A percentile compares a stretch with the other conserved stretches of the same genome.
Conservation (phyloP, 1,140 invertebrate genomes). For the Drosophila varians region DNA sequence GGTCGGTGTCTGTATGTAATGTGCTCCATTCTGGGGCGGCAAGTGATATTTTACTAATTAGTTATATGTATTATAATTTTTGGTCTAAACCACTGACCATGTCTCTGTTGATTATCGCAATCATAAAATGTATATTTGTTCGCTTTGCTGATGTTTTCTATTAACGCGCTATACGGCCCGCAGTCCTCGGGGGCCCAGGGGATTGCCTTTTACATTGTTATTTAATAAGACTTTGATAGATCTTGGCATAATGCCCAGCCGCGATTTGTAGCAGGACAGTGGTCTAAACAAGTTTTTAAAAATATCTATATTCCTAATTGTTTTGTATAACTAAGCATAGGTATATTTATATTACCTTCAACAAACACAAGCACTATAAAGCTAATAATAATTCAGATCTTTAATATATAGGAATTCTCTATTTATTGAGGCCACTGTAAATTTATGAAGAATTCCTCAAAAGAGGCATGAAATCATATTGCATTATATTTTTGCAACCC, state of each 20-base stretch:
- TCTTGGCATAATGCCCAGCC: conserved; percentile 63
- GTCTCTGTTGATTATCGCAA: conserved; percentile 68
- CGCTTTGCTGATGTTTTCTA: conserved; percentile 49
- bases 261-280: conserved; percentile 19
- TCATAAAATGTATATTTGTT: conserved; percentile 71
- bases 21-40: conserved; percentile 9
- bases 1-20: conserved; percentile 41
- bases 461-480: conserved; percentile 42
- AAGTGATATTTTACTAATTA: conserved; percentile 68
- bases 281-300: neutral
- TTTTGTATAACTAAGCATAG: too few relatives aligned
- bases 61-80: conserved; percentile 56
- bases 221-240: conserved; percentile 63
- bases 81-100: conserved; percentile 43
- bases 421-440: conserved; percentile 31
- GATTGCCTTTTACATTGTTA: conserved; percentile 25
- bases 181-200: neutral
- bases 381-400: too few relatives aligned
- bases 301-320: too few relatives aligned
- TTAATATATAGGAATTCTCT: too few relatives aligned
- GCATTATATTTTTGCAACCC: conserved; percentile 48
- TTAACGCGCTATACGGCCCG: conserved; percentile 42
- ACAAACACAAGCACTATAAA: too few relatives aligned
- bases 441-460: conserved; percentile 27
- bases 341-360: too few relatives aligned